Base-by-base conservation (phyloP, 2,888 invertebrate species). In the Drosophila gaucha region DNA sequence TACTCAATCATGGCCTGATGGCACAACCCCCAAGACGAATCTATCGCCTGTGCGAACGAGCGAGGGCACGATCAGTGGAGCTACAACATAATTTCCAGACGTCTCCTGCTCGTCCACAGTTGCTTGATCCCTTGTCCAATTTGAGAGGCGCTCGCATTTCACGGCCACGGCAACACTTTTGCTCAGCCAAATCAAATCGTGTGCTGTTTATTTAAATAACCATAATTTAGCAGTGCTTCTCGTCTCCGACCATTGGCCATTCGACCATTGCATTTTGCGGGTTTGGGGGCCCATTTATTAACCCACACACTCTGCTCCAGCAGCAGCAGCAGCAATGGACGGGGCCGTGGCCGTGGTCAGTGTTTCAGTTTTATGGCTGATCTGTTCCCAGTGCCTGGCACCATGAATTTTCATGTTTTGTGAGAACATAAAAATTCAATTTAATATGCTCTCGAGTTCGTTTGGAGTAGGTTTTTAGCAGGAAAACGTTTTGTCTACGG, bases 141-240 rank as follows among this genome's bases (percentile, higher is more conserved):
- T 77, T 80, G 67, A 49, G 67, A 86, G 86, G 84, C 84, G 85
- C 79, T 79, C 79, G 64, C 67, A 69, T 75, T 74, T 68, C 73
- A 58, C 76, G 64, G 73, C 78, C 58, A 59, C 24, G 59, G 71
- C 80, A 85, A 86, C 85, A 83, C 86, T 78, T 85, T 88, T 83
- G 78, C 78, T 76, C 44, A 22, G 86, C 85, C 88, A 88, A 89
- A 85, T 74, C 79, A 83, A 90, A 90, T 90, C 90, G 90, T 90
- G 90, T 89, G 90, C 90, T 90, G 89, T 90, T 90, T 90, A 90
- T 90, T 90, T 89, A 90, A 90, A 90, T 90, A 89, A 90, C 90
- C 89, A 89, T 90, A 90, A 90, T 90, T 90, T 90, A 78, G 66
- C 59, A 62, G 30, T 46, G 62, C 72, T 74, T 66, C 70, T 62